Conservation (phyloP, 2,888 invertebrate species). For the Chydorus sphaericus region DNA sequence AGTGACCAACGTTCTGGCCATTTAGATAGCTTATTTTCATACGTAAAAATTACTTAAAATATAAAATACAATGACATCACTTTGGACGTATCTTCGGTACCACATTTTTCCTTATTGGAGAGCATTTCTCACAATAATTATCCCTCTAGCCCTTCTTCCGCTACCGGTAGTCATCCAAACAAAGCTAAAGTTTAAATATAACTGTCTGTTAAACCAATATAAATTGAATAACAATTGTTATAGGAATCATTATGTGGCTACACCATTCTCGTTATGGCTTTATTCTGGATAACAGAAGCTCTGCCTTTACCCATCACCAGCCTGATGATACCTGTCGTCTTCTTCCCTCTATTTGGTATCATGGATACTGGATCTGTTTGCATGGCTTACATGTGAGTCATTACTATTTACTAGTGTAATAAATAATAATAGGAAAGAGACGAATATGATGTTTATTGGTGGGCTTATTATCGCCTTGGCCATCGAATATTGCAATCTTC, state of each 20-base stretch:
- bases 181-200: constrained; percentile 15
- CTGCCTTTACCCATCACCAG: constrained; percentile 69
- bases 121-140: constrained; percentile 49
- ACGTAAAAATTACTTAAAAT: no score
- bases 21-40: no score
- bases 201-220: no score
- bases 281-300: constrained; percentile 70
- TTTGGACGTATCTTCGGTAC: not conserved
- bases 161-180: constrained; percentile 18
- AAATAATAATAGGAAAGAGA: constrained; percentile 32
- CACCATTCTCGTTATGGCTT: constrained; percentile 63
- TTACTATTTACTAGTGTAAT: not conserved
- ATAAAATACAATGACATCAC: no score
- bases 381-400: constrained; percentile 43
- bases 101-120: constrained; percentile 42
- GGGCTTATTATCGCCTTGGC: constrained; percentile 81
- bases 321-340: constrained; percentile 61
- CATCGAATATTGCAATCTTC: constrained; percentile 76
- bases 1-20: no score
- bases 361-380: constrained; percentile 35
- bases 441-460: constrained; percentile 76
- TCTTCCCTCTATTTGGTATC: constrained; percentile 70
- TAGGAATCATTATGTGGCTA: constrained; percentile 58
- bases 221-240: not conserved
- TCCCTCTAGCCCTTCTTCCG: constrained; percentile 53